Percentiles rank a stretch among this genome's conserved stretches.
Evolutionary conservation across 2,888 invertebrate genomes (phyloP).

Genomic region (Elysia crispata): DNA sequence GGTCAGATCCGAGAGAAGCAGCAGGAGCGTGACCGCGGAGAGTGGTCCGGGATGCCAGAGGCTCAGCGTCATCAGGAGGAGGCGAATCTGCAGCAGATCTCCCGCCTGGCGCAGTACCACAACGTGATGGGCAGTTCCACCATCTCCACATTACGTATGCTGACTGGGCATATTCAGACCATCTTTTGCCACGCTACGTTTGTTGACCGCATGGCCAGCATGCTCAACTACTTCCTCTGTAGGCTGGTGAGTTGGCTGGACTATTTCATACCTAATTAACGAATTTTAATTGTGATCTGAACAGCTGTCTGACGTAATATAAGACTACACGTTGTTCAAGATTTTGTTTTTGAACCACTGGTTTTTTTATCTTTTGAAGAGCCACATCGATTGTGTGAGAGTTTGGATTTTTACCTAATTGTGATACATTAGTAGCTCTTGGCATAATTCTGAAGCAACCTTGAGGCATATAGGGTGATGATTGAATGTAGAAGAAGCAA

Average conservation of each 20-base stretch:
- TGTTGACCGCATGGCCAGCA: conserved; percentile 94
- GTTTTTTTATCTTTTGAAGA: no score
- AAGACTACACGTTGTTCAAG: no score
- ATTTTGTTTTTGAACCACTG: no score
- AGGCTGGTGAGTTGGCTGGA: conserved; percentile 84
- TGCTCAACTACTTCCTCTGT: conserved; percentile 95
- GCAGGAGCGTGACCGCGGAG: conserved; percentile 83
- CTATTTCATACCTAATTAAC: no score
- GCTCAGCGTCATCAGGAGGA: conserved; percentile 83
- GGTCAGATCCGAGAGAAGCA: conserved; percentile 90
- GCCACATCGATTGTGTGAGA: no score
- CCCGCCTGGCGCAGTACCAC: conserved; percentile 91
- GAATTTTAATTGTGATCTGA: no score
- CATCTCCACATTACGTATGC: conserved; percentile 85
- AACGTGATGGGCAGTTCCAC: conserved; percentile 94
- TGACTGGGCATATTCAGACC: conserved; percentile 73
- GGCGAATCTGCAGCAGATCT: conserved; percentile 81
- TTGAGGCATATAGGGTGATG: no score
- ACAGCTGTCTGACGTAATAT: no score
- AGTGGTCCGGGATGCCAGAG: conserved; percentile 84
- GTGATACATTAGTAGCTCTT: no score
- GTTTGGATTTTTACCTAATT: no score
- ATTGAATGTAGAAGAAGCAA: no score
- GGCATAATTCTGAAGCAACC: no score
- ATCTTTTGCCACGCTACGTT: conserved; percentile 94